Evolutionary conservation across 2,888 invertebrate species (phyloP).

Genomic region (Pammene fasciana): DNA sequence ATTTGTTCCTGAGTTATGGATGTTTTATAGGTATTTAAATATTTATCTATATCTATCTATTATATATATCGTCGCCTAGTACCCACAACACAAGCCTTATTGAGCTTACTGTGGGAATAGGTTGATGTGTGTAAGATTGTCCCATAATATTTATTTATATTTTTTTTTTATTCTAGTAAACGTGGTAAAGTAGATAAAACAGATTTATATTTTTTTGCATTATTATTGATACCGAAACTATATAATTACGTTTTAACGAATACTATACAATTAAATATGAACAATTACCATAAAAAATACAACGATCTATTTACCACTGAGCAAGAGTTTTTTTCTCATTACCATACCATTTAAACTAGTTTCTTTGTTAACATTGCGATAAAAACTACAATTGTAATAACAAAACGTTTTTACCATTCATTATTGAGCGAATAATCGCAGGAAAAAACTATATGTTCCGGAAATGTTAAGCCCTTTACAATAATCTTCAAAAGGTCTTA

Average conservation of each 20-base stretch:
- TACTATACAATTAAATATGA: neutral
- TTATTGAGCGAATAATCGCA: constrained; percentile 13
- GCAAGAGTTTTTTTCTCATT: constrained; percentile 5
- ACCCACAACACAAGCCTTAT: too few species aligned
- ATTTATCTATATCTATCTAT: too few species aligned
- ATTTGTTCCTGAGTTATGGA: too few species aligned
- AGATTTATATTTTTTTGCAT: too few species aligned
- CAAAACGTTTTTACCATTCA: constrained; percentile 13
- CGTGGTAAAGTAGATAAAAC: too few species aligned
- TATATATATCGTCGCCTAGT: too few species aligned
- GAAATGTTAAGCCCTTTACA: constrained; percentile 26
- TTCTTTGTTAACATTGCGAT: constrained; percentile 16
- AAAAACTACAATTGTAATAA: constrained; percentile 16
- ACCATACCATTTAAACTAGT: constrained; percentile 4
- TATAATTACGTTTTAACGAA: neutral
- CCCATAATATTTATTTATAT: too few species aligned
- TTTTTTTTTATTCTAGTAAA: too few species aligned
- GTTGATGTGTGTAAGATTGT: too few species aligned
- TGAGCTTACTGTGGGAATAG: too few species aligned
- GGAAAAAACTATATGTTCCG: constrained; percentile 26
- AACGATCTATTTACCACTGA: neutral
- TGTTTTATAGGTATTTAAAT: too few species aligned
- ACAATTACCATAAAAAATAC: neutral
- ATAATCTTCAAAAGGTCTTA: neutral
- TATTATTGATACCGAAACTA: too few species aligned